Base-by-base conservation (phyloP, 1,140 invertebrate genomes). In the Potamilus streckersoni region DNA sequence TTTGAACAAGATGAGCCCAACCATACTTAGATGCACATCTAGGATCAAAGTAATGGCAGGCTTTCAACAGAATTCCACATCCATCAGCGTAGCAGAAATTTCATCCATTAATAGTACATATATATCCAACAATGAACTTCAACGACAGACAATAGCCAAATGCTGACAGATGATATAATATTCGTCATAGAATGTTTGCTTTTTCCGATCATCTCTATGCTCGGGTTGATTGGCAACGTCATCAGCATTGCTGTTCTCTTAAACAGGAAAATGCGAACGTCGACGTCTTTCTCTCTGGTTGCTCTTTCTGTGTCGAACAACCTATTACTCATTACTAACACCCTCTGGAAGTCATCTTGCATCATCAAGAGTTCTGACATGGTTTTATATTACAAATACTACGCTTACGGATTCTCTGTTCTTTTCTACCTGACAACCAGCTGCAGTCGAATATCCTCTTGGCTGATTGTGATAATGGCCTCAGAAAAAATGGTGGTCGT, bases 401-500 rank as follows among this genome's bases (percentile, higher is more conserved):
- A 71, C 58, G 74, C 59, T 12, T 56, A 27, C 8, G 27, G 64
- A 27, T 67, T 75, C 4, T 60, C 62, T 2, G 31, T 23, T 16
- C 59, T 79, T 1, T 79, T 58, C 58, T 75, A 75, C 69, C n/a
- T 79, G 0, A 75, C 69, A 55, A 68, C 61, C 12, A 23, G 65
- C 17, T 69, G 70, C 59, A 63, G 73, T 23, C 63, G 74, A 3
- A 66, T 70, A n/a, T 74, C 69, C 12, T 67, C 78, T 31, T 68
- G 72, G 23, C 64, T 75, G 19, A 69, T 73, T 14, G 73, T 79
- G 38, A 6, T 75, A 1, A 79, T 79, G 59, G 71, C 78, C 1
- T 38, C 65, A 12, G 73, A 79, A 61, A 59, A 73, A 19, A 75
- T 74, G 19, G 55, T 79, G 12, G 78, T 73, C 55, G 73, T 79